Evolutionary conservation across 2,797 vertebrate genomes (phyloP).

Genomic region (Aplochiton taeniatus): DNA sequence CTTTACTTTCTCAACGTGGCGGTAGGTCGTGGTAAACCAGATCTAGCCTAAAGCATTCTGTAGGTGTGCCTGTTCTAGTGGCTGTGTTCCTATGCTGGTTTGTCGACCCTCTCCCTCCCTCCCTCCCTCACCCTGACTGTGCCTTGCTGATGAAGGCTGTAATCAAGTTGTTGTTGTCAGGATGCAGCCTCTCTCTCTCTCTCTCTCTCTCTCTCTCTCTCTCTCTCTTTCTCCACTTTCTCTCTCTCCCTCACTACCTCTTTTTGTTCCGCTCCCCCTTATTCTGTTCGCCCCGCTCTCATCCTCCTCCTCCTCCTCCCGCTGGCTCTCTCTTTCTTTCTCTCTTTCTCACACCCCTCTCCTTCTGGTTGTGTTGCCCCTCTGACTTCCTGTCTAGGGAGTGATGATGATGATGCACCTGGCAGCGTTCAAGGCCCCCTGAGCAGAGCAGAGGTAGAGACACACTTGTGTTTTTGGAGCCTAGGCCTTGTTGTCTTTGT

Average conservation of each 20-base stretch:
- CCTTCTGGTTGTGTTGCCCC: constrained; percentile 55
- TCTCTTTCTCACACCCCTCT: constrained; percentile 13
- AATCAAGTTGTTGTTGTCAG: constrained; percentile 64
- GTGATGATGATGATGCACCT: constrained; percentile 48
- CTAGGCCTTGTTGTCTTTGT: neutral
- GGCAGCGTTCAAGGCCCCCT: constrained; percentile 45
- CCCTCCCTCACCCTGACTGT: constrained; percentile 51
- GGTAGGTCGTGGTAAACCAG: too few relatives aligned
- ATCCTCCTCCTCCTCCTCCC: constrained; percentile 9
- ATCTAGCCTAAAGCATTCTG: too few relatives aligned
- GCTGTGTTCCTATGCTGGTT: constrained; percentile 28
- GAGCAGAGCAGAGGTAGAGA: constrained; percentile 17
- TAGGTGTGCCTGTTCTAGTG: too few relatives aligned
- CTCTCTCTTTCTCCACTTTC: constrained; percentile 17
- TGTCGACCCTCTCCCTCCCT: constrained; percentile 45
- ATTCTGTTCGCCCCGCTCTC: too few relatives aligned
- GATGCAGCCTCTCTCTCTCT: constrained; percentile 52
- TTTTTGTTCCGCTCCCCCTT: too few relatives aligned
- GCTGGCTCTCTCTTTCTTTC: constrained; percentile 26
- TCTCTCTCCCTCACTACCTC: constrained; percentile 26
- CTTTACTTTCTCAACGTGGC: too few relatives aligned
- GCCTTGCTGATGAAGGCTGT: constrained; percentile 58
- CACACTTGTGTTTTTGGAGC: constrained; percentile 16
- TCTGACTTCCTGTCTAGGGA: constrained; percentile 68
- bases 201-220: constrained; percentile 29